These are phyloP conservation scores for Coracias cyanogaster DNA, from an alignment of 2,797 vertebrate genomes.

Conservation along the genomic window DNA sequence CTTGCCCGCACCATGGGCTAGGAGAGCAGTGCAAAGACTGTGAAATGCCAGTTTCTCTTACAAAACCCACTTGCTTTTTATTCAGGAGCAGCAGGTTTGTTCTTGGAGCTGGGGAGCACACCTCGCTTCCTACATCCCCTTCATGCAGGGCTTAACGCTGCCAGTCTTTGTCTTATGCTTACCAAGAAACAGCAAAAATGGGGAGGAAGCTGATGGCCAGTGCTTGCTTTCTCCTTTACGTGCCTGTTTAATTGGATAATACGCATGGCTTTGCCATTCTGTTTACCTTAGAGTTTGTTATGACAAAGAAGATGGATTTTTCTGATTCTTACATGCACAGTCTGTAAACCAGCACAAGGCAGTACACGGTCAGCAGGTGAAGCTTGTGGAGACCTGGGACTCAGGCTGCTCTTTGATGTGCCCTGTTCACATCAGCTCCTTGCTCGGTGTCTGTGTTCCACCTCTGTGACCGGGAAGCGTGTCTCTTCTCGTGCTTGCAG, in stretches of 20 bases:
- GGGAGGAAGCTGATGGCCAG: neutral
- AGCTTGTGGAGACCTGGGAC: neutral
- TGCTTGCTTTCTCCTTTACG: neutral
- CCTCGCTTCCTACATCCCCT: neutral
- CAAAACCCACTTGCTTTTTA: neutral
- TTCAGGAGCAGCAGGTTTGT: neutral
- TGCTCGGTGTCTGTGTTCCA: neutral
- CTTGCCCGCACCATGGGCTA: fast-evolving
- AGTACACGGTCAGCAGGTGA: fast-evolving
- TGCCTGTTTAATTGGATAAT: conserved; percentile 51
- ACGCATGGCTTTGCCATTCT: conserved; percentile 4
- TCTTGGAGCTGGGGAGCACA: neutral
- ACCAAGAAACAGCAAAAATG: neutral
- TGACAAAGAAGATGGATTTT: conserved; percentile 68
- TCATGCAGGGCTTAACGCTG: fast-evolving
- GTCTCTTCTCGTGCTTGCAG: neutral
- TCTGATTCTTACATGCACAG: conserved; percentile 9
- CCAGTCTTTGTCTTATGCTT: neutral
- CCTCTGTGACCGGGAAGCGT: neutral
- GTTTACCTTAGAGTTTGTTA: conserved; percentile 71
- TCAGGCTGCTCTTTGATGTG: neutral
- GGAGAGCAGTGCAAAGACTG: neutral
- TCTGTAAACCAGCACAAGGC: neutral
- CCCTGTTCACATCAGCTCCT: neutral
- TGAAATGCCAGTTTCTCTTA: neutral